Conservation (phyloP, 2,113 vertebrate species). For the Chunga burmeisteri region DNA sequence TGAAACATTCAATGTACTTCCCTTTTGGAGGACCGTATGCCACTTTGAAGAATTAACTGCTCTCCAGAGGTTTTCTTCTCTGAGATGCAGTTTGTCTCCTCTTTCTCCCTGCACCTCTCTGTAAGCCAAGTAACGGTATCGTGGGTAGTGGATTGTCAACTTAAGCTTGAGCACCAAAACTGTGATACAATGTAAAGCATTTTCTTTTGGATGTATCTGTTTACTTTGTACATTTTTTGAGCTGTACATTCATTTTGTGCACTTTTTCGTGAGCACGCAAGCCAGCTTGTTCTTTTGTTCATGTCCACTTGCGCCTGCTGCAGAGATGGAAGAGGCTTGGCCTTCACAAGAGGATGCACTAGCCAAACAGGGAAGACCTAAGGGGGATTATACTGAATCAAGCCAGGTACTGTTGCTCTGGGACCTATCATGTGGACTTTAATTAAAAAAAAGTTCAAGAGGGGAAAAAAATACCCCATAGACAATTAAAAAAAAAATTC, state of each 20-base stretch:
- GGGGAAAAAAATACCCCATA: not conserved
- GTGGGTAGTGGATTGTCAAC: not conserved
- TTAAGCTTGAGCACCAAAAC: not conserved
- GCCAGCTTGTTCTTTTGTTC: not conserved
- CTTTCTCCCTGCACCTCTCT: not conserved
- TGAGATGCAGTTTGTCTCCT: not conserved
- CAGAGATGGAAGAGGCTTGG: not conserved
- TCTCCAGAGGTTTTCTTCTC: not conserved
- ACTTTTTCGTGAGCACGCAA: not conserved
- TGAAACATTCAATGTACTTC: not conserved
- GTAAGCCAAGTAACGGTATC: not conserved
- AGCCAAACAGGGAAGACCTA: not conserved
- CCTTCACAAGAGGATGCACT: not conserved
- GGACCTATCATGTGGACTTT: rapidly evolving
- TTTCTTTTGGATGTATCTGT: not conserved
- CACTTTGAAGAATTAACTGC: not conserved
- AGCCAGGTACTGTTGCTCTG: not conserved
- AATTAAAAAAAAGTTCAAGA: not conserved
- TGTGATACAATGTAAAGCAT: not conserved
- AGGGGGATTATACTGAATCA: not conserved
- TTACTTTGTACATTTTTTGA: not conserved
- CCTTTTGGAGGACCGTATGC: not conserved
- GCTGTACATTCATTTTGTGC: not conserved
- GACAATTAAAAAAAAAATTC: not conserved
- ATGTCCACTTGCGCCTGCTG: not conserved